Base-by-base conservation (phyloP, 2,797 vertebrate genomes). In the Lepidocolaptes lacrymiger region DNA sequence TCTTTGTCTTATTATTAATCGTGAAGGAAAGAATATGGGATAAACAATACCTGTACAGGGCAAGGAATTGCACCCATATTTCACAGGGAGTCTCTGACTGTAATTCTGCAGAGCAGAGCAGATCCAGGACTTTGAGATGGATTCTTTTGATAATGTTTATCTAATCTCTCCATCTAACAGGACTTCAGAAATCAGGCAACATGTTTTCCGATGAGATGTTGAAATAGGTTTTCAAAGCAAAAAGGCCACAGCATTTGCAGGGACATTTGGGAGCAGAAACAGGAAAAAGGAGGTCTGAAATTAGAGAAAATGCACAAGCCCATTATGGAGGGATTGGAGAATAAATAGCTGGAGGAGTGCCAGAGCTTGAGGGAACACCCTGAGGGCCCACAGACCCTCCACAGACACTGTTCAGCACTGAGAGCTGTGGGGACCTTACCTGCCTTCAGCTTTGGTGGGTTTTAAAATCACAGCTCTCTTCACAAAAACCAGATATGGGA, bases 191-290 rank as follows among this genome's bases (percentile, higher is more conserved):
- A 61, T 5, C 5, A 91, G 56, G 52, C 59, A 59, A 61, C 6
- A 2, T 0, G 4, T 76, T 73, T 84, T 87, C 67, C 66, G 80
- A 43, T 48, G 66, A n/a, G 46, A 48, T 9, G 36, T 28, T 46
- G 88, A 87, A 79, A n/a, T 10, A 44, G 0, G 9, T 71, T 89
- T 93, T 80, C 63, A 76, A 74, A 89, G 72, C 48, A 89, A 62
- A 78, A 91, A 92, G 21, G n/a, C 43, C 58, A 66, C 6, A 48
- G n/a, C 7, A 32, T 66, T 75, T 82, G 23, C 22, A 67, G 71
- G 75, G 48, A 82, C 7, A 12, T 52, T 67, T 86, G 30, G 14
- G 49, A 78, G 22, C 3, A 10, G 23, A 18, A 26, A 61, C 12
- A 41, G n/a, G 52, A 7, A 46, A 64, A 77, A 75, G 14, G 18